Evolutionary conservation across 2,113 vertebrate species (phyloP), one percentile per base, ranked within the genome.

Genomic region (Plotosus lineatus): DNA sequence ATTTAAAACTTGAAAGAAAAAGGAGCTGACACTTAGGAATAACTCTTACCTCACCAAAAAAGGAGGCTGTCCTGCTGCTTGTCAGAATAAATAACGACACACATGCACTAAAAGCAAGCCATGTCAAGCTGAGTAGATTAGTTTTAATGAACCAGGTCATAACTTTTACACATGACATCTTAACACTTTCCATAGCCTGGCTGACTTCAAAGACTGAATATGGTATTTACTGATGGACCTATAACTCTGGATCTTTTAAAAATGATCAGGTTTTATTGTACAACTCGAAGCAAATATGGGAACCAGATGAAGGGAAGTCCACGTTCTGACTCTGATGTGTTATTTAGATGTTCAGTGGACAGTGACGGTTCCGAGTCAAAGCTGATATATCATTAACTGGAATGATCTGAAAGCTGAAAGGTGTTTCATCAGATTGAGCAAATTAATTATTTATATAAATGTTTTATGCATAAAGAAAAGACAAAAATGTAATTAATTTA

Each of bases 81-180:
- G 91, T 92, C 90, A 90, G 87, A 85, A 87, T 69, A 90, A 88
- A 92, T 92, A 86, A 92, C 90, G 89, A 88, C 86, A 89, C 90
- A 88, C 84, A 86, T 78, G 84, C 82, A 89, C 86, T 85, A 84
- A 90, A 88, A 86, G 74, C 82, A 66, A 72, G 81, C 76, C 86
- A 88, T 85, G 88, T 90, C 87, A 84, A 86, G 87, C 88, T 79
- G 86, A 87, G 88, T 86, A 86, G 89, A 92, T 92, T 90, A 89
- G 83, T 55, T 78, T 88, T 63, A 87, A 89, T 87, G 88, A 89
- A 91, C 88, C 89, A 89, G 91, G 85, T 90, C 91, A 92, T 94
- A 91, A 93, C 89, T 91, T 92, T 86, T 91, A 91, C 91, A 91
- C 89, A 89, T 93, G 91, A 93, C 92, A 88, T 92, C 90, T 89